A percentile compares a stretch with the other conserved stretches of the same genome.
Conservation (phyloP, 1,140 invertebrate species). For the Psix sp. region DNA sequence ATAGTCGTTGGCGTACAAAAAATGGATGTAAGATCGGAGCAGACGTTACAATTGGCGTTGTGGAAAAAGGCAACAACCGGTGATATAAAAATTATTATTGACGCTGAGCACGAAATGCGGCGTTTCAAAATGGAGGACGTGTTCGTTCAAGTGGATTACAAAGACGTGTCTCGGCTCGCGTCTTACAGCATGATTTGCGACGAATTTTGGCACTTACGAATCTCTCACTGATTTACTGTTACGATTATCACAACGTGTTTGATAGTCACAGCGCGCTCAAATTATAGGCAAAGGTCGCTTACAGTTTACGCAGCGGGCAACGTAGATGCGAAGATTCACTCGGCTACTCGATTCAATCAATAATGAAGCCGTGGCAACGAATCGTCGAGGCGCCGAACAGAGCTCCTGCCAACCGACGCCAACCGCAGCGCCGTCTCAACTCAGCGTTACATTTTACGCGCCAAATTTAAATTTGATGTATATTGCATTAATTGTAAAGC, state of each 20-base stretch:
- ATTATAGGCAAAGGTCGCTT: conserved; percentile 41
- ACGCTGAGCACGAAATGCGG: conserved; percentile 36
- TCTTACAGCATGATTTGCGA: too few relatives aligned
- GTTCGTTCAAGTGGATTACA: conserved; percentile 21
- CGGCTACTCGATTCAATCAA: conserved; percentile 28
- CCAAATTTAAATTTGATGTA: too few relatives aligned
- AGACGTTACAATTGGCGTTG: conserved; percentile 36
- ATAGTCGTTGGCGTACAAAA: conserved; percentile 16
- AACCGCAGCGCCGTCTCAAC: too few relatives aligned
- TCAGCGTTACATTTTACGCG: too few relatives aligned
- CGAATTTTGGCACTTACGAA: conserved; percentile 45
- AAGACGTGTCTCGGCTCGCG: conserved; percentile 23
- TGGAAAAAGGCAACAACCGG: conserved; percentile 3
- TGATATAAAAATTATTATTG: conserved; percentile 9
- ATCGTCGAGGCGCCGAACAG: too few relatives aligned
- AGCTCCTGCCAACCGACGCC: too few relatives aligned
- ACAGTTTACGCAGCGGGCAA: conserved; percentile 42
- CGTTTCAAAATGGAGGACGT: conserved; percentile 50
- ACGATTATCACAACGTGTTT: conserved; percentile 46
- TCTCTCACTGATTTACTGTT: conserved; percentile 47
- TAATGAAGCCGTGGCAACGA: conserved; percentile 27
- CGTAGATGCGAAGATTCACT: conserved; percentile 34
- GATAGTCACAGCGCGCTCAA: conserved; percentile 50
- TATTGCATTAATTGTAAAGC: too few relatives aligned
- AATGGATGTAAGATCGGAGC: neutral